A percentile compares a stretch with the other conserved stretches of the same genome.
Conservation (phyloP, 2,888 invertebrate genomes). For the Trilocha varians region DNA sequence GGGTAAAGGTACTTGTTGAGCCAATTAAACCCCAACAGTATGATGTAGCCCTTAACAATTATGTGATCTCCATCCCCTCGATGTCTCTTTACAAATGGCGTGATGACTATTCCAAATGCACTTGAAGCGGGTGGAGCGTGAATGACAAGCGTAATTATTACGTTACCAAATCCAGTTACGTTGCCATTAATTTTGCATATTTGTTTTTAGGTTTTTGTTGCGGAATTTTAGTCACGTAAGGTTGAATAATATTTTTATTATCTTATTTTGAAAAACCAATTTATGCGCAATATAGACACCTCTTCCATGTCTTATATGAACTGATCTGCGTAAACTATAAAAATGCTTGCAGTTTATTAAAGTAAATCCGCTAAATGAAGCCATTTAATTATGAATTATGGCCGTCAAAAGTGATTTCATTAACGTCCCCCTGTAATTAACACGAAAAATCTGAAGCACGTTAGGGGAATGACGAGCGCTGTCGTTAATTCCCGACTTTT, state of each 20-base stretch:
- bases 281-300: too few relatives aligned
- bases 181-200: too few relatives aligned
- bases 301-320: too few relatives aligned
- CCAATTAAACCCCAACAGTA: constrained; percentile 55
- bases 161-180: neutral
- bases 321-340: too few relatives aligned
- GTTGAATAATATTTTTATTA: too few relatives aligned
- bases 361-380: neutral
- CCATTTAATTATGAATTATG: neutral
- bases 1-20: constrained; percentile 56
- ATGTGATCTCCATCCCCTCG: constrained; percentile 47
- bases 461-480: neutral
- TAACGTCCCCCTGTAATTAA: neutral
- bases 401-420: neutral
- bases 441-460: neutral
- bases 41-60: constrained; percentile 61
- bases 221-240: too few relatives aligned
- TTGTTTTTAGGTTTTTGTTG: too few relatives aligned
- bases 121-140: constrained; percentile 20
- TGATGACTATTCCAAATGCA: constrained; percentile 36
- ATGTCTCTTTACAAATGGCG: constrained; percentile 45
- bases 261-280: too few relatives aligned
- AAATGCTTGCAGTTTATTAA: neutral
- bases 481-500: neutral
- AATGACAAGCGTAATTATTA: constrained; percentile 15